Evolutionary conservation across 2,888 invertebrate species (phyloP).

Genomic region (Macroteleia sp.): DNA sequence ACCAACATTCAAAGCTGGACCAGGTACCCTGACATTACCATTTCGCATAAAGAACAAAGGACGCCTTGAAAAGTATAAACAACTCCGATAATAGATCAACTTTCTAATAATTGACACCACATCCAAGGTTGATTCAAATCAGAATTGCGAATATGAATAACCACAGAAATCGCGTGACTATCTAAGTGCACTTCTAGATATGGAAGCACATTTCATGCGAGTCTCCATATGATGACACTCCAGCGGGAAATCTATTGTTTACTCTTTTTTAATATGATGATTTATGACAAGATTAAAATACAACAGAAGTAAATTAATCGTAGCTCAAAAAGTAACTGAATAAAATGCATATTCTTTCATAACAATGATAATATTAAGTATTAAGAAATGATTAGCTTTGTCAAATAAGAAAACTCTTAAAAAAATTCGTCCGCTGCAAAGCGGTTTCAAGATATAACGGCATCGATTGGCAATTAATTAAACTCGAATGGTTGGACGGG

Average conservation of each 20-base stretch:
- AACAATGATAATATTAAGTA: too few relatives aligned
- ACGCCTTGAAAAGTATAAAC: constrained; percentile 47
- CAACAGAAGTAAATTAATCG: constrained; percentile 21
- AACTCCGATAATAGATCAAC: constrained; percentile 63
- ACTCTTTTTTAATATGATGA: constrained; percentile 11
- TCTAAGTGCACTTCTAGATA: constrained; percentile 7
- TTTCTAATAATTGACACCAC: constrained; percentile 61
- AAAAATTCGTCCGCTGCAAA: constrained; percentile 15
- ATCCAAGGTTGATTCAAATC: constrained; percentile 37
- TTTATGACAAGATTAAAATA: constrained; percentile 31
- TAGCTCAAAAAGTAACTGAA: too few relatives aligned
- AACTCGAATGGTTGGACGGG: constrained; percentile 65
- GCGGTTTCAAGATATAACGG: constrained; percentile 38
- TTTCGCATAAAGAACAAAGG: constrained; percentile 50
- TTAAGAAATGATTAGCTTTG: too few relatives aligned
- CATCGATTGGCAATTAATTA: constrained; percentile 71
- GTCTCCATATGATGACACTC: constrained; percentile 34
- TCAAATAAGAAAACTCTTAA: constrained; percentile 9
- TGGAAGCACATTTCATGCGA: neutral
- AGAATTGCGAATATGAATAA: constrained; percentile 52
- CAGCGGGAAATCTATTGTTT: constrained; percentile 35
- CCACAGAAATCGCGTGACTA: constrained; percentile 38
- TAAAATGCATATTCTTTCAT: too few relatives aligned
- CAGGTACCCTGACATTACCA: constrained; percentile 39
- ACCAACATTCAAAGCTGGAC: constrained; percentile 15